A percentile compares a stretch with the other conserved stretches of the same genome.
Evolutionary conservation across 2,797 vertebrate genomes (phyloP).

Genomic region (Amazona finschi): DNA sequence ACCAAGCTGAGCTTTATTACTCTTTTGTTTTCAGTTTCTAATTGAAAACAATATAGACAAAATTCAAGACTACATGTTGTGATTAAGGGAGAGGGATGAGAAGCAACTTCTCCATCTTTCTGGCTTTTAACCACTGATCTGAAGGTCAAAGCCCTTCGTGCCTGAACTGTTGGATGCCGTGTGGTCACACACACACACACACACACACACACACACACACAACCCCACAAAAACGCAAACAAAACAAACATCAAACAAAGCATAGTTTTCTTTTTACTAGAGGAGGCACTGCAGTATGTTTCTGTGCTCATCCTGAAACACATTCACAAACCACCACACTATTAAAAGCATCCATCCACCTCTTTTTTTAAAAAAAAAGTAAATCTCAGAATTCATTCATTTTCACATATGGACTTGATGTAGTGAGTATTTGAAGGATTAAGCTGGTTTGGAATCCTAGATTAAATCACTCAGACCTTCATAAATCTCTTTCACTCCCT

Average conservation of each 20-base stretch:
- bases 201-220: too few relatives aligned
- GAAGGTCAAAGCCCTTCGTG: background rate
- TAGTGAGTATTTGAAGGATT: conserved; percentile 59
- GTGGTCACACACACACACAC: background rate
- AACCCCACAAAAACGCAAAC: background rate
- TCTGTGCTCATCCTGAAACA: background rate
- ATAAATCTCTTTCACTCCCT: conserved; percentile 63
- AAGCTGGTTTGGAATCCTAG: conserved; percentile 65
- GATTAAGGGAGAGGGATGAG: background rate
- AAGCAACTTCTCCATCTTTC: background rate
- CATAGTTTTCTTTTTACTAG: background rate
- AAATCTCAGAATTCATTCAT: conserved; percentile 47
- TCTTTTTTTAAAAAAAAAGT: background rate
- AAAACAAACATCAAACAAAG: background rate
- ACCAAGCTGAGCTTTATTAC: background rate
- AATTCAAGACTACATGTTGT: background rate
- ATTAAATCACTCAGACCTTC: conserved; percentile 69
- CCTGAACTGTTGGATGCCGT: background rate
- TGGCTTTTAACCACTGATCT: background rate
- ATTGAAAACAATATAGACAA: background rate
- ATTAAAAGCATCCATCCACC: conserved; percentile 47
- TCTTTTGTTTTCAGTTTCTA: background rate
- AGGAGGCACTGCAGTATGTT: background rate
- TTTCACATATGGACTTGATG: conserved; percentile 51
- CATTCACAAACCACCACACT: background rate